Percentiles rank a stretch among this genome's conserved stretches.
phyloP scores from a whole-genome alignment of 2,888 invertebrate genomes.

The Chorisops tibialis region DNA sequence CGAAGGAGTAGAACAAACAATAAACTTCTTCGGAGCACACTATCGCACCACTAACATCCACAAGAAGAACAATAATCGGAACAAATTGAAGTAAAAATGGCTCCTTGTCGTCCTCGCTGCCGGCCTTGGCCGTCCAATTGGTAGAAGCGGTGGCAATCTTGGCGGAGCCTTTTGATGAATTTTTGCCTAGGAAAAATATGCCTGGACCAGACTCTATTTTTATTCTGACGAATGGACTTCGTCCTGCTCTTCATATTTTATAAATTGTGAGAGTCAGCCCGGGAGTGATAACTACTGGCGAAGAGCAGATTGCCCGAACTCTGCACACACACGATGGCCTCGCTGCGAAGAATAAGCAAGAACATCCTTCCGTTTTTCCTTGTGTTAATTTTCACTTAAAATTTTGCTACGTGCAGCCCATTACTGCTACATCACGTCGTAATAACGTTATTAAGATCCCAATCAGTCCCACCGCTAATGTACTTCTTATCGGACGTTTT shows the following conservation, averaged over 20 bases:
- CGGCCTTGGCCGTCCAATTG: too few species aligned
- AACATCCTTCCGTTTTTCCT: constrained; percentile 17
- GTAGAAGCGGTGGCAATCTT: too few species aligned
- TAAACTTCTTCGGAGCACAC: not conserved
- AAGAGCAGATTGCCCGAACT: constrained; percentile 11
- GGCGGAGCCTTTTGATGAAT: too few species aligned
- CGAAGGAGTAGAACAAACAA: not conserved
- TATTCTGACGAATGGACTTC: too few species aligned
- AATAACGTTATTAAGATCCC: constrained; percentile 26
- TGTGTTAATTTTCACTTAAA: constrained; percentile 24
- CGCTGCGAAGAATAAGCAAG: constrained; percentile 5
- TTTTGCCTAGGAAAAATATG: too few species aligned
- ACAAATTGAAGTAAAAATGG: constrained; percentile 1
- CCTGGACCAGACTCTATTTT: too few species aligned
- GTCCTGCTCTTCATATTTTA: too few species aligned
- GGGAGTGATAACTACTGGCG: too few species aligned
- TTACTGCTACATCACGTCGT: constrained; percentile 25
- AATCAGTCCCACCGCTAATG: constrained; percentile 22
- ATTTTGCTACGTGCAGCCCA: constrained; percentile 17
- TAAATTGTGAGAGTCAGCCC: too few species aligned
- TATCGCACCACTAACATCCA: not conserved
- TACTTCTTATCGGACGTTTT: constrained; percentile 25
- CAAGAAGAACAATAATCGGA: constrained; percentile 1
- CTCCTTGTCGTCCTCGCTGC: not conserved
- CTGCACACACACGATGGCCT: not conserved